Conservation (phyloP, 2,888 invertebrate species). For the Eretmocerus hayati region DNA sequence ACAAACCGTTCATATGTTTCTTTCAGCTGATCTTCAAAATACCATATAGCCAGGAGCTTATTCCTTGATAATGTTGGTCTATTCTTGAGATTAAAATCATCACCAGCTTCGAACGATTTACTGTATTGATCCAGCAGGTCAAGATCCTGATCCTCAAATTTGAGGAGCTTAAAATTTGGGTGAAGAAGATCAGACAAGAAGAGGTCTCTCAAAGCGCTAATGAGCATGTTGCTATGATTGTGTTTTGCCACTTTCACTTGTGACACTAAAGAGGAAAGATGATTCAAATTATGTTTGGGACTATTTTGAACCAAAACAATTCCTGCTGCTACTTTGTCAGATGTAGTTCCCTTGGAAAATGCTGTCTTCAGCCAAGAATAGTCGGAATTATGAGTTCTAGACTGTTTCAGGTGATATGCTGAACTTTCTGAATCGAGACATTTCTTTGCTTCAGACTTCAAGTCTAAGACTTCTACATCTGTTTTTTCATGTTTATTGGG, state of each 20-base stretch:
- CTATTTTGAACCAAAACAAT: constrained; percentile 75
- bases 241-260: constrained; percentile 75
- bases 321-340: constrained; percentile 80
- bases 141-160: constrained; percentile 61
- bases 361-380: constrained; percentile 74
- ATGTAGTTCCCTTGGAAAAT: constrained; percentile 71
- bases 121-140: constrained; percentile 55
- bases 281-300: constrained; percentile 69
- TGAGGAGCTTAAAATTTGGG: constrained; percentile 58
- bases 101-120: constrained; percentile 9
- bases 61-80: constrained; percentile 50
- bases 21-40: constrained; percentile 83
- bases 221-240: constrained; percentile 60
- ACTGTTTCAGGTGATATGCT: constrained; percentile 44
- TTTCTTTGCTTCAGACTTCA: constrained; percentile 61
- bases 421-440: constrained; percentile 59
- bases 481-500: constrained; percentile 39
- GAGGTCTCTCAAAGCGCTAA: constrained; percentile 72
- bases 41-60: constrained; percentile 70
- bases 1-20: constrained; percentile 70
- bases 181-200: constrained; percentile 65
- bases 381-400: constrained; percentile 54
- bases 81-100: constrained; percentile 19
- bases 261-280: constrained; percentile 63
- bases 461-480: constrained; percentile 52